phyloP scores from a whole-genome alignment of 2,888 invertebrate species.

The Chrysina gloriosa region DNA sequence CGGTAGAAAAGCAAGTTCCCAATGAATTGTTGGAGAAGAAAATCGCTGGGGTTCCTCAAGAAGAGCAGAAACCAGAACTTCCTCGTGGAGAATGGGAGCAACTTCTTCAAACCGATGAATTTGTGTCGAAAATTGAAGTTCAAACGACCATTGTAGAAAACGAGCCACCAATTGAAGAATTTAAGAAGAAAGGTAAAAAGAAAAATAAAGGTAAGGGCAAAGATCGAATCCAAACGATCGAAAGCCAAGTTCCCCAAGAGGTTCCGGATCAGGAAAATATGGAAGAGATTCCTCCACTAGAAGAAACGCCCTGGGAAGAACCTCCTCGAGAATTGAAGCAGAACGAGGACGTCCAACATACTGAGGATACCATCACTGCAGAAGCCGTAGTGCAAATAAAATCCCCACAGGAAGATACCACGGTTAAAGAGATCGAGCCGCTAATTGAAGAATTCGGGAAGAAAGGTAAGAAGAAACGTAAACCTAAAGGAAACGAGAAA shows the following conservation, averaged over 20 bases:
- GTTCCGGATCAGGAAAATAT: background rate
- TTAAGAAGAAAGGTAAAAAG: constrained; percentile 20
- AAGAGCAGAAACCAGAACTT: background rate
- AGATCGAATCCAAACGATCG: background rate
- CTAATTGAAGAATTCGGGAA: background rate
- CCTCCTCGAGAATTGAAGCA: no score
- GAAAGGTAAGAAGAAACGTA: background rate
- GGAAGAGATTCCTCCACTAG: background rate
- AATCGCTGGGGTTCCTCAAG: background rate
- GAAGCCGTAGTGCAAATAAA: no score
- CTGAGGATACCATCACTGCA: no score
- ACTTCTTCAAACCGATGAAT: no score
- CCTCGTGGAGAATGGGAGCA: no score
- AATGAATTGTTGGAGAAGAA: no score
- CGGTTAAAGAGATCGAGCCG: background rate
- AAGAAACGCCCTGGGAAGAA: no score
- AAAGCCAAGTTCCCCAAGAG: background rate
- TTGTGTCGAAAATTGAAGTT: no score
- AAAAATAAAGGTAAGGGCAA: constrained; percentile 5
- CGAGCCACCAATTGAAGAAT: background rate
- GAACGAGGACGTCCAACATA: no score
- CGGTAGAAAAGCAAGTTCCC: no score
- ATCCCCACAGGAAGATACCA: no score
- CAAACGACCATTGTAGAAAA: no score
- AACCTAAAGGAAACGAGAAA: background rate